Conservation (phyloP, 53 echinoderm and acorn worm species). For the Zoroaster sp. region DNA sequence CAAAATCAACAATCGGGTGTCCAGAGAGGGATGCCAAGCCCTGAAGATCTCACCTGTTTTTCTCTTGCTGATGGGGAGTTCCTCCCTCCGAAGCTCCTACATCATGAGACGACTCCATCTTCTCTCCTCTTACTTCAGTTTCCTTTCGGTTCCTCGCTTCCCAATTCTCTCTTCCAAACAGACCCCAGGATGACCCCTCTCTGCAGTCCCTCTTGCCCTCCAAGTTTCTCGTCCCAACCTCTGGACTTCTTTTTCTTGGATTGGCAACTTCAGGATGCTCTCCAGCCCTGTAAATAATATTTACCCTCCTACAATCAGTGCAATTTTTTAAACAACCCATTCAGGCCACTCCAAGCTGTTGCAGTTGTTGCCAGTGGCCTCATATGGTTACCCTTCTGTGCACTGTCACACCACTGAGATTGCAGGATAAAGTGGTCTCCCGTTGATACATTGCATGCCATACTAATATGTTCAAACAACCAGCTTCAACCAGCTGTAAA, state of each 20-base stretch:
- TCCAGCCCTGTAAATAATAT: constrained; percentile 13
- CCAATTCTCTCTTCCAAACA: constrained; percentile 3
- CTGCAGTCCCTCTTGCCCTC: neutral
- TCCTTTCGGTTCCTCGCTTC: neutral
- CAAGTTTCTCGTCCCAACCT: neutral
- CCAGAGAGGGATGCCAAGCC: too few species aligned
- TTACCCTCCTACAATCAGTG: too few species aligned
- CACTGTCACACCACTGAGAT: too few species aligned
- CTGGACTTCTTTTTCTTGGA: neutral
- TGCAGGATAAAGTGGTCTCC: too few species aligned
- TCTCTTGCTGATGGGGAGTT: neutral
- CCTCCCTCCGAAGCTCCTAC: neutral
- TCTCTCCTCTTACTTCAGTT: neutral
- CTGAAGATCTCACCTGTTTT: constrained; percentile 36
- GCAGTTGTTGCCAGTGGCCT: too few species aligned
- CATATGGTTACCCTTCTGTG: too few species aligned
- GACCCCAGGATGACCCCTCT: neutral
- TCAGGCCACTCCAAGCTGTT: too few species aligned
- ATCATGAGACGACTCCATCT: constrained; percentile 11
- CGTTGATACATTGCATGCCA: too few species aligned
- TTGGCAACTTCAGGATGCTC: neutral
- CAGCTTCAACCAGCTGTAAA: too few species aligned
- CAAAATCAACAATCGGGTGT: too few species aligned
- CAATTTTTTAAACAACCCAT: too few species aligned
- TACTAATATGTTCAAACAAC: too few species aligned